Evolutionary conservation across 1,140 invertebrate genomes (phyloP).

Genomic region (Yoshiicerus persimilis): DNA sequence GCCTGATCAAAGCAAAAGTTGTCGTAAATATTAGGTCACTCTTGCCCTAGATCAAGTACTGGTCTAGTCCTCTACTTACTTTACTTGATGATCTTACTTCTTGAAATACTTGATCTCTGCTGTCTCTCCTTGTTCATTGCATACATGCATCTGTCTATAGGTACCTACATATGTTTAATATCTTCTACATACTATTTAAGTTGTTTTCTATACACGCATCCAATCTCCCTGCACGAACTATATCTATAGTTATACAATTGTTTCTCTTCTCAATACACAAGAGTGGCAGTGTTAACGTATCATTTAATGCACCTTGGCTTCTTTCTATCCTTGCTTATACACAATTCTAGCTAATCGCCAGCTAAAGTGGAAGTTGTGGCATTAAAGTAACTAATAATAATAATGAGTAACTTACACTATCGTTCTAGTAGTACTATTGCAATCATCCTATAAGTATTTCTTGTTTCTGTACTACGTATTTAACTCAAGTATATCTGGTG

Average conservation of each 20-base stretch:
- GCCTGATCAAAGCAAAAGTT: conserved; percentile 26
- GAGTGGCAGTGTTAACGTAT: not conserved
- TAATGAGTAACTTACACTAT: not conserved
- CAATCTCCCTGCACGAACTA: not conserved
- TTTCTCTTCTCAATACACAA: not conserved
- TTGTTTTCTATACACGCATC: not conserved
- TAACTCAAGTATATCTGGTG: too few species aligned
- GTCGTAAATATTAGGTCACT: conserved; percentile 29
- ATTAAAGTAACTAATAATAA: not conserved
- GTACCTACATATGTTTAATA: not conserved
- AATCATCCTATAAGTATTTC: not conserved
- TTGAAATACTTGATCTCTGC: conserved; percentile 23
- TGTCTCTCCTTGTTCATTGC: conserved; percentile 13
- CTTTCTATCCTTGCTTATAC: not conserved
- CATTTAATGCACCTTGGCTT: not conserved
- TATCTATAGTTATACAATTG: not conserved
- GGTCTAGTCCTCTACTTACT: conserved; percentile 26
- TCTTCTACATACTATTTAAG: not conserved
- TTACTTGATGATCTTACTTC: conserved; percentile 24
- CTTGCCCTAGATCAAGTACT: conserved; percentile 27
- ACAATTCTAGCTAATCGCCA: not conserved
- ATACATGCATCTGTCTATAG: not conserved
- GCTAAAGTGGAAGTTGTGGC: not conserved
- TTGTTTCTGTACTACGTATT: not conserved
- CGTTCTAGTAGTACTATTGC: not conserved